These are phyloP conservation scores for Hanleya hanleyi DNA, from an alignment of 2,888 invertebrate species.

Conservation along the genomic window DNA sequence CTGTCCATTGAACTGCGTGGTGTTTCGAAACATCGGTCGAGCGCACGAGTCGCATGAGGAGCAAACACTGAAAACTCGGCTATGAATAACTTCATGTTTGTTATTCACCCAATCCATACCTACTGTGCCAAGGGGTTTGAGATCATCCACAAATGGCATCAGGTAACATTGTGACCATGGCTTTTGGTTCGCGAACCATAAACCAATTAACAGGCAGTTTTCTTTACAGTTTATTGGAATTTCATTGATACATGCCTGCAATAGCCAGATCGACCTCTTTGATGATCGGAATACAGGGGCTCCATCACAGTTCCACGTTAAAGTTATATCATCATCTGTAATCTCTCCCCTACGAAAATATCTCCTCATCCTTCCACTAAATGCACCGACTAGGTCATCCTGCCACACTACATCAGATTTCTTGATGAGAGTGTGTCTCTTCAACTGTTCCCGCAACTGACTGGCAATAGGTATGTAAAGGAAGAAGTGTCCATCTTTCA, in stretches of 20 bases:
- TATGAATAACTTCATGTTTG: not conserved
- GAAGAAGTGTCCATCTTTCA: not conserved
- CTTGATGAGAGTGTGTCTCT: not conserved
- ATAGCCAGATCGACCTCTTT: not conserved
- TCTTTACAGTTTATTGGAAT: not conserved
- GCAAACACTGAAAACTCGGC: not conserved
- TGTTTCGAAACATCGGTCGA: constrained; percentile 9
- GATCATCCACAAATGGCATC: not conserved
- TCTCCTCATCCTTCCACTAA: not conserved
- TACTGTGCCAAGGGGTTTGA: not conserved
- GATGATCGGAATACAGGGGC: not conserved
- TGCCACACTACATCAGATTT: not conserved
- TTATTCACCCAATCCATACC: constrained; percentile 1
- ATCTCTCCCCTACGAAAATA: not conserved
- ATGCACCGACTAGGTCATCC: not conserved
- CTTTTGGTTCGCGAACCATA: not conserved
- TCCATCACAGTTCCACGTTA: not conserved
- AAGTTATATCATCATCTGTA: not conserved
- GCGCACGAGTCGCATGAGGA: not conserved
- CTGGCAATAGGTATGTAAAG: not conserved
- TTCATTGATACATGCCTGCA: not conserved
- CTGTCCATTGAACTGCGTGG: constrained; percentile 7
- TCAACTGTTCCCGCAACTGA: not conserved
- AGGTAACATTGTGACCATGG: not conserved
- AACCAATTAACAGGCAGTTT: not conserved